Evolutionary conservation across 2,888 invertebrate genomes (phyloP).

Genomic region (Agriopis marginaria): DNA sequence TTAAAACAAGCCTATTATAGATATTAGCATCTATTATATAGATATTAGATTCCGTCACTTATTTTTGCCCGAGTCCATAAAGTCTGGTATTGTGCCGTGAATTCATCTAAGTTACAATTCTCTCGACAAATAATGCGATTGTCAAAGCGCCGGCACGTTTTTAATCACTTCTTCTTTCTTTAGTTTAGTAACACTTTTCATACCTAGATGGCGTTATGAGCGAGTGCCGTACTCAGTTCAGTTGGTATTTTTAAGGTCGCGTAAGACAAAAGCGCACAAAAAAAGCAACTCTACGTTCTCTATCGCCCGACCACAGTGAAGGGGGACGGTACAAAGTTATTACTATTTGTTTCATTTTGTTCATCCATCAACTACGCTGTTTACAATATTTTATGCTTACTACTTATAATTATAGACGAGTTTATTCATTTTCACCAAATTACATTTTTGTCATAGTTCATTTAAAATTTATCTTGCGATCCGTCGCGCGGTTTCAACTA

Average conservation of each 20-base stretch:
- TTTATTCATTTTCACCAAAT: conserved; percentile 52
- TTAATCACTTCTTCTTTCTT: too few species aligned
- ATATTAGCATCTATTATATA: too few species aligned
- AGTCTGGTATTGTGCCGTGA: too few species aligned
- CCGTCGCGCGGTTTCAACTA: conserved; percentile 34
- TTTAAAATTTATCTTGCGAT: conserved; percentile 49
- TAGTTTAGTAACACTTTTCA: not conserved
- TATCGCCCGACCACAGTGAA: conserved; percentile 30
- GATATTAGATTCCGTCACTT: too few species aligned
- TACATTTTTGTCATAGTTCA: conserved; percentile 56
- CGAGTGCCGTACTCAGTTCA: not conserved
- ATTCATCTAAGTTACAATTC: too few species aligned
- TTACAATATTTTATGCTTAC: conserved; percentile 76
- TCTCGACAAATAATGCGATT: too few species aligned
- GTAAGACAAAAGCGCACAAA: conserved; percentile 28
- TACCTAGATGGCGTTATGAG: conserved; percentile 11
- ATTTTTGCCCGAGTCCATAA: too few species aligned
- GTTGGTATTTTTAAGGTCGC: not conserved
- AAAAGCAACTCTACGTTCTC: conserved; percentile 26
- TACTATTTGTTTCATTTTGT: conserved; percentile 39
- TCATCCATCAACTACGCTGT: conserved; percentile 45
- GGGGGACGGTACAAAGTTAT: conserved; percentile 33
- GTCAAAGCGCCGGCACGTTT: conserved; percentile 3
- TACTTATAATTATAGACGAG: conserved; percentile 65
- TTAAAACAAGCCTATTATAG: too few species aligned